Base-by-base conservation (phyloP, 2,113 vertebrate species). In the Stomatorhinus ivindoensis region DNA sequence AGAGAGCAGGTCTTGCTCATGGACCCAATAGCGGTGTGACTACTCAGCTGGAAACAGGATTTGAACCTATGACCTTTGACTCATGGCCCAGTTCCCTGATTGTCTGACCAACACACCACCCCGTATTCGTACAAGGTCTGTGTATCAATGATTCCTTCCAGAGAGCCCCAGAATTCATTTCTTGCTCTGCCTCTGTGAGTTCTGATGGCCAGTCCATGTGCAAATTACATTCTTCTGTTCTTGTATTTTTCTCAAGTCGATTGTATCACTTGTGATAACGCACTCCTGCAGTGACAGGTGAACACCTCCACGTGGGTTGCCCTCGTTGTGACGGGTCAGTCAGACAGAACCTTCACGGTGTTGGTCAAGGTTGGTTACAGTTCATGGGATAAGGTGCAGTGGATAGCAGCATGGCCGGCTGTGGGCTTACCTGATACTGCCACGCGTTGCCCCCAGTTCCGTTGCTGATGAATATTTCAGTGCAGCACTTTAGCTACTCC, bases 381-480 rank as follows among this genome's bases (percentile, higher is more conserved):
- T 86, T 88, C 50, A 80, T 82, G 69, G 44, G 48, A 21, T 27
- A 55, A 90, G 85, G 73, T 53, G 51, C 53, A 55, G 89, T 13
- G 42, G 35, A 31, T 50, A 76, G 58, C 48, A 85, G 47, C 53
- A 10, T 11, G 87, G 80, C 84, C 39, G 15, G 24, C 50, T 10
- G 8, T 31, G 55, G 44, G 89, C 89, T 69, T 82, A 87, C 83
- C 88, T 73, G 50, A 88, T 47, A 58, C 48, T 9, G 31, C 11
- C 4, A 8, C 31, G 42, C 35, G 88, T 89, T 89, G 42, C 88
- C 87, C 13, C 86, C 6, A 24, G 39, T 89, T 76, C 89, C 85
- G 84, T n/a, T n/a, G 58, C 87, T 83, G 31, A 91, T 92, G 61
- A 90, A 90, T 92, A 90, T 92, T 92, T 86, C 55, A 91, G 58